These are phyloP conservation scores for Rhinoderma darwinii DNA, from an alignment of 2,113 vertebrate species.

Conservation along the genomic window DNA sequence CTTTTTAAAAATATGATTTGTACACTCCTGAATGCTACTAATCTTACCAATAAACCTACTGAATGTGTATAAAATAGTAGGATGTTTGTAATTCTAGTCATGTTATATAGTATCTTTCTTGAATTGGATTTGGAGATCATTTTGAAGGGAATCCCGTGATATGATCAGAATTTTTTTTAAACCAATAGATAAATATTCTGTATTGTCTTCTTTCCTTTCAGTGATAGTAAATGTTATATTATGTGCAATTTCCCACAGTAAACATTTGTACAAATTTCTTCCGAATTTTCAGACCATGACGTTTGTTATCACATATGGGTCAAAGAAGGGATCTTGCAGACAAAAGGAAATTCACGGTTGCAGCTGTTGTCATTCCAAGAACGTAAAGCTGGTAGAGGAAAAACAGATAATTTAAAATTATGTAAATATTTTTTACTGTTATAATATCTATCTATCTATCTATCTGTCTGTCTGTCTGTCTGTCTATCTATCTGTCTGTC, in stretches of 20 bases:
- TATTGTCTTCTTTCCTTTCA: neutral
- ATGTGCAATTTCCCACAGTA: neutral
- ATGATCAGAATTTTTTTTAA: neutral
- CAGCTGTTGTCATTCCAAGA: conserved; percentile 85
- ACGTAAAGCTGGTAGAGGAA: conserved; percentile 71
- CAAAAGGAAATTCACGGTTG: conserved; percentile 78
- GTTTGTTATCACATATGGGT: conserved; percentile 65
- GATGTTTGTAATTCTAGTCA: neutral
- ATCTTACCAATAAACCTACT: no score
- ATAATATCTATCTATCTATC: neutral
- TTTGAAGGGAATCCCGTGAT: neutral
- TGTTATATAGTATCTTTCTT: neutral
- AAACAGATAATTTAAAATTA: neutral
- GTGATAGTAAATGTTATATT: neutral
- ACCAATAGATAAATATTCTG: neutral
- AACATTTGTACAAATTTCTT: conserved; percentile 20
- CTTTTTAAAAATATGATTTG: no score
- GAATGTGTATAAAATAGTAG: neutral
- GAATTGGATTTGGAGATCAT: neutral
- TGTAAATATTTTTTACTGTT: neutral
- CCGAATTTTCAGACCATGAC: neutral
- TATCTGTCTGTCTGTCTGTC: no score
- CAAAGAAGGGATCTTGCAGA: conserved; percentile 79
- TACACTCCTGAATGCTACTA: no score
- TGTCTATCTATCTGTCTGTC: no score